phyloP scores from a whole-genome alignment of 2,797 vertebrate genomes.

The Gila robusta region DNA sequence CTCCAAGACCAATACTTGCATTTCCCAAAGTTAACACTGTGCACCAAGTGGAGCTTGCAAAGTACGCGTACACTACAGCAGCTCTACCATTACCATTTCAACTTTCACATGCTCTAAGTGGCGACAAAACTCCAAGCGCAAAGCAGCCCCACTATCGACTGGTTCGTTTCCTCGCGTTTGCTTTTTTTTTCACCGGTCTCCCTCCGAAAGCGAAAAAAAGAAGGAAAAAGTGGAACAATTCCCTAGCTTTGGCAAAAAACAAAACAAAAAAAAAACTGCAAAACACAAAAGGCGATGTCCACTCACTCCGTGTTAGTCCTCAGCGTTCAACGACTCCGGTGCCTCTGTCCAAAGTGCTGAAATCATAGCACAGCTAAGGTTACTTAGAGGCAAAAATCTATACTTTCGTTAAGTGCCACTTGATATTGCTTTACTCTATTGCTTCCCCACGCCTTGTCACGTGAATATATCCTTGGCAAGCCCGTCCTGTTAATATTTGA shows the following conservation, averaged over 20 bases:
- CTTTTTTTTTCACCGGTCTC: slow-evolving; percentile 69
- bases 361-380: slow-evolving; percentile 81
- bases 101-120: slow-evolving; percentile 86
- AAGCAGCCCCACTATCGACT: slow-evolving; percentile 71
- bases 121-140: slow-evolving; percentile 82
- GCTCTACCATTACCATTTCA: slow-evolving; percentile 85
- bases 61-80: slow-evolving; percentile 84
- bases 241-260: slow-evolving; percentile 77
- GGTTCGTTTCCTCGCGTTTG: slow-evolving; percentile 64
- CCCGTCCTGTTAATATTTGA: slow-evolving; percentile 89
- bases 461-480: slow-evolving; percentile 87
- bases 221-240: slow-evolving; percentile 62
- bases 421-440: slow-evolving; percentile 83
- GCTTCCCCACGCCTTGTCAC: slow-evolving; percentile 89
- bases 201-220: slow-evolving; percentile 78
- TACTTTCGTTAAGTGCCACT: slow-evolving; percentile 87
- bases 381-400: slow-evolving; percentile 80
- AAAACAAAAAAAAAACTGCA: slow-evolving; percentile 46
- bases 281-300: slow-evolving; percentile 81
- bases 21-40: slow-evolving; percentile 96
- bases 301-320: slow-evolving; percentile 80
- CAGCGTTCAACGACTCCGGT: slow-evolving; percentile 81
- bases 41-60: slow-evolving; percentile 80
- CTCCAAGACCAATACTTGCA: slow-evolving; percentile 92
- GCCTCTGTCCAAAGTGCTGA: slow-evolving; percentile 97